phyloP scores from a whole-genome alignment of 2,888 invertebrate genomes.

The Brachypterus glaber region DNA sequence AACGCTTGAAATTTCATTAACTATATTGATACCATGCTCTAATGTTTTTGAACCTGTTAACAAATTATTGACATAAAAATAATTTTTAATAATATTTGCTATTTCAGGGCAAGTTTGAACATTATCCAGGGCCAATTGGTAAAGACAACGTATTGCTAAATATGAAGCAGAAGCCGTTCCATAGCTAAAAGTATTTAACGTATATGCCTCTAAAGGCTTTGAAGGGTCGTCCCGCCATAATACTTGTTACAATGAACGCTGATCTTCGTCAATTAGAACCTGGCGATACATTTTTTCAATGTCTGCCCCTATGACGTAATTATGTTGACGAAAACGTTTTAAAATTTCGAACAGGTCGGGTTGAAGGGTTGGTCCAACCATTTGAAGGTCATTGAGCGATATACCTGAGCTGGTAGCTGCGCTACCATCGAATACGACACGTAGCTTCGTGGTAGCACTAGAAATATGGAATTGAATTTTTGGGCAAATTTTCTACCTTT shows the following conservation, averaged over 20 bases:
- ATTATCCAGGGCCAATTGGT: slow-evolving; percentile 7
- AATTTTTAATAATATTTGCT: slow-evolving; percentile 3
- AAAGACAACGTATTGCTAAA: slow-evolving; percentile 14
- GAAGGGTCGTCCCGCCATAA: slow-evolving; percentile 9
- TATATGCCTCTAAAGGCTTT: slow-evolving; percentile 9
- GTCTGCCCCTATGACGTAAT: slow-evolving; percentile 15
- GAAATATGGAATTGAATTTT: slow-evolving; percentile 4
- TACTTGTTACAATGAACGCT: slow-evolving; percentile 8
- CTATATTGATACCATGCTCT: neutral
- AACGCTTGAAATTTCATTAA: neutral
- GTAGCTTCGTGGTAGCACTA: slow-evolving; percentile 11
- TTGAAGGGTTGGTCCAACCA: slow-evolving; percentile 13
- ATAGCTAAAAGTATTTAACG: slow-evolving; percentile 13
- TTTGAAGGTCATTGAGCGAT: slow-evolving; percentile 14
- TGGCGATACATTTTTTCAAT: slow-evolving; percentile 17
- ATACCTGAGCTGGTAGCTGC: slow-evolving; percentile 10
- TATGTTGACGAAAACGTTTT: slow-evolving; percentile 9
- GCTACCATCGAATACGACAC: slow-evolving; percentile 16
- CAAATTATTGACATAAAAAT: slow-evolving; percentile 12
- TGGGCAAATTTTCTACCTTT: neutral
- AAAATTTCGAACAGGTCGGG: slow-evolving; percentile 11
- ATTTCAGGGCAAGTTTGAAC: slow-evolving; percentile 2
- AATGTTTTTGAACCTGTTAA: slow-evolving; percentile 4
- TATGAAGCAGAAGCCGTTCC: slow-evolving; percentile 15
- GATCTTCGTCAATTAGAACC: slow-evolving; percentile 4